Evolutionary conservation across 2,797 vertebrate species (phyloP), one percentile per base, ranked within the genome.

Genomic region (Hapalemur alaotrensis): DNA sequence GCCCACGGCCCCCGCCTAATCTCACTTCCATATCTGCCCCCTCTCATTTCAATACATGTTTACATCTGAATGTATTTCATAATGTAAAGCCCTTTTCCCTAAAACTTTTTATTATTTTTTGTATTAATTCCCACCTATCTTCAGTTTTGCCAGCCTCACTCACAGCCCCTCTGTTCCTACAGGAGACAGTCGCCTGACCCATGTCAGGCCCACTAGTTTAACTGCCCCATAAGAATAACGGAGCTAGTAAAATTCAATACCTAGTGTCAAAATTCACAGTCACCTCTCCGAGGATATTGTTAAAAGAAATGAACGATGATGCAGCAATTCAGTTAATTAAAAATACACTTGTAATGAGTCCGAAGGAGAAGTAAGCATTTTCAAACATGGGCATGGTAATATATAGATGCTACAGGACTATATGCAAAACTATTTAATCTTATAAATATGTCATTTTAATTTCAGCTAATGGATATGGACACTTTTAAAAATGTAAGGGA

Each of bases 381-480:
- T 88, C 59, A 79, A 69, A 91, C 20, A 92, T 4, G 61, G 89
- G 1, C 25, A 48, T 67, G 30, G 72, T 96, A 59, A 98, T 98
- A 93, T 32, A 81, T 5, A 78, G 59, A 89, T 83, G 52, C 63
- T 95, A 94, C 4, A 43, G 52, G 41, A 86, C 67, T 95, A 83
- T 75, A 91, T 72, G 41, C n/a, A 96, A 95, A 97, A 91, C 38
- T 52, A 93, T 92, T 95, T 97, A 86, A 94, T 97, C 61, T 93
- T 93, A 84, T 90, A 96, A 96, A 92, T 92, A 95, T 95, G 52
- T 76, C 96, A 94, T 98, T 97, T 95, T 95, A 32, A 97, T 96
- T 59, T 88, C 48, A 91, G 63, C 79, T 89, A 97, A 97, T 92
- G 95, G 59, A 81, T 95, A 94, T 32, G 43, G 91, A 91, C 95